These are phyloP conservation scores for Rhagium mordax DNA, from an alignment of 2,888 invertebrate species.

Conservation along the genomic window DNA sequence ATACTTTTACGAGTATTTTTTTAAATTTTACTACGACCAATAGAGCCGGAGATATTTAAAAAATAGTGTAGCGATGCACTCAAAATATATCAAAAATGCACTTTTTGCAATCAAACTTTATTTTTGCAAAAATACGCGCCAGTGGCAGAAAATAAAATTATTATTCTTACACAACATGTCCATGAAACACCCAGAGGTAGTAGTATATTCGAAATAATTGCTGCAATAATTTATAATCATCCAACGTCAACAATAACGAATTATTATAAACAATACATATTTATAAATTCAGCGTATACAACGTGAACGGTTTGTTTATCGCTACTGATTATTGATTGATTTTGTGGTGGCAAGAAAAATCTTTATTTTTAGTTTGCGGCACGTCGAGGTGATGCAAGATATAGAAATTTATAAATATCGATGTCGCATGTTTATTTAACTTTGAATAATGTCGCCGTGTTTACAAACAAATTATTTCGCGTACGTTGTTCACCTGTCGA, in stretches of 20 bases:
- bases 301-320: not conserved
- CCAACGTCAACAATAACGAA: not conserved
- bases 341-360: not conserved
- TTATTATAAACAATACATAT: not conserved
- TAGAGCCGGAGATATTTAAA: no score
- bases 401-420: not conserved
- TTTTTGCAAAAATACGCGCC: no score
- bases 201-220: not conserved
- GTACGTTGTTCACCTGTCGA: no score
- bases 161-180: not conserved
- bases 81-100: no score
- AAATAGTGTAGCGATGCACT: no score
- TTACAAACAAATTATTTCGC: not conserved
- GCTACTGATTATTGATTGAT: no score
- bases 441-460: not conserved
- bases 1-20: no score
- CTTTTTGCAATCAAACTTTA: no score
- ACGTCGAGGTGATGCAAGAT: not conserved
- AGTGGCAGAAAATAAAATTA: not conserved
- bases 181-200: not conserved
- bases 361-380: not conserved
- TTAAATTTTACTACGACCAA: no score
- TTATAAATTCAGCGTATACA: not conserved
- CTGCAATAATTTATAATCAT: not conserved
- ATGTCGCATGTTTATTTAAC: not conserved